phyloP scores from a whole-genome alignment of 2,113 vertebrate genomes.

The Pedetes capensis region DNA sequence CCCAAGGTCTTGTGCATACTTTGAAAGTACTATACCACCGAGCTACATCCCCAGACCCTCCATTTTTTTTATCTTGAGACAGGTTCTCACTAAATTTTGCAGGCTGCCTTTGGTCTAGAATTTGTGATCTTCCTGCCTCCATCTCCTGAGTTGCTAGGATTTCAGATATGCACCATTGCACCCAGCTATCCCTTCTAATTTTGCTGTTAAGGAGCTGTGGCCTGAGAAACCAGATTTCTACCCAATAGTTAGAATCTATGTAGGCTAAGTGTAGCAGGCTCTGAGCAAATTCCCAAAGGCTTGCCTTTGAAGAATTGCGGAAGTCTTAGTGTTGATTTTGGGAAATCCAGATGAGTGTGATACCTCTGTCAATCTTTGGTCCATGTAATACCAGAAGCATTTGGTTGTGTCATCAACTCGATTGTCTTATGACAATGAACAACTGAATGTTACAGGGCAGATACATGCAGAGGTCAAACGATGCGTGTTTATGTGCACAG shows the following conservation, averaged over 20 bases:
- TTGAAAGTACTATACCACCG: too few species aligned
- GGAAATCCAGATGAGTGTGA: neutral
- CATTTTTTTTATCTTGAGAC: too few species aligned
- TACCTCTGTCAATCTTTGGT: neutral
- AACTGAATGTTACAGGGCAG: neutral
- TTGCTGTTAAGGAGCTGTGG: neutral
- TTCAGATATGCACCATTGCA: too few species aligned
- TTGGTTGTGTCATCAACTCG: neutral
- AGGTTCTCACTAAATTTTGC: too few species aligned
- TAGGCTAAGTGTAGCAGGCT: neutral
- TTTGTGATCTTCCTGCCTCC: too few species aligned
- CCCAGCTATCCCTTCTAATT: slow-evolving; percentile 20
- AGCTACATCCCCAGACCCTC: too few species aligned
- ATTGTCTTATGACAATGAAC: neutral
- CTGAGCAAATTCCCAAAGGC: neutral
- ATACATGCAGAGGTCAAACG: neutral
- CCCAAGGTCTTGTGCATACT: too few species aligned
- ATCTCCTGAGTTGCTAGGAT: too few species aligned
- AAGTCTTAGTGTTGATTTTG: neutral
- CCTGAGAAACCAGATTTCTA: neutral
- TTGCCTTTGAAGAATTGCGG: slow-evolving; percentile 32
- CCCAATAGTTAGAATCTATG: neutral
- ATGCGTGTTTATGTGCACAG: neutral
- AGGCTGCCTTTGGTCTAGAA: too few species aligned
- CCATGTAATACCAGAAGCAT: neutral